Base-by-base conservation (phyloP, 2,113 vertebrate species). In the Dicaeum eximium region DNA sequence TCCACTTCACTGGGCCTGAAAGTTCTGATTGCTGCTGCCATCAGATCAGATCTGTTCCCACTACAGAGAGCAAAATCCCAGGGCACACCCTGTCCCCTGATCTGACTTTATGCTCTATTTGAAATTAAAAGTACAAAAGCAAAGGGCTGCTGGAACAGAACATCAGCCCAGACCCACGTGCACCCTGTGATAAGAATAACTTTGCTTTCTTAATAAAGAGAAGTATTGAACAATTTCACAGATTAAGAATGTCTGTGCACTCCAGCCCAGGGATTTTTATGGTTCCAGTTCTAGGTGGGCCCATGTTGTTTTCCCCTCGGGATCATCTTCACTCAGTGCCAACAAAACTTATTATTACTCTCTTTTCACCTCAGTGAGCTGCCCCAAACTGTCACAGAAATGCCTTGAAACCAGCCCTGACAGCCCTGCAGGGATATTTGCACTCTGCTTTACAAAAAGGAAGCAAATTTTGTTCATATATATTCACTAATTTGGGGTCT, bases 261-360 rank as follows among this genome's bases (percentile, higher is more conserved):
- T 44, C 14, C 15, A 64, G 44, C 69, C 12, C 38, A 40, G 38
- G 47, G 27, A 27, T 50, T 87, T 19, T 21, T 3, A 18, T 28
- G 24, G 38, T 21, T 53, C 72, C 62, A 18, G 42, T 9, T 42
- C 50, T 6, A 4, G 6, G 21, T 7, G 15, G 24, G 65, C 25
- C 27, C 31, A 20, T 0, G 21, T 7, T 18, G 37, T 24, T 47
- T 28, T n/a, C 31, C 6, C 35, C 50, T 1, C 0, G 35, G 27
- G 25, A 74, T 20, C 61, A 28, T 20, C 15, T 22, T 65, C 40
- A 14, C 28, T 25, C 35, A 22, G 22, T 9, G 28, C 58, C 62
- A 54, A 30, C 4, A 56, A 33, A 78, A 27, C 22, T 37, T 20
- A 0, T 6, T 13, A 7, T 71, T 24, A 3, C 56, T 61, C 13